Conservation (phyloP, 2,113 vertebrate genomes). For the Carettochelys insculpta region DNA sequence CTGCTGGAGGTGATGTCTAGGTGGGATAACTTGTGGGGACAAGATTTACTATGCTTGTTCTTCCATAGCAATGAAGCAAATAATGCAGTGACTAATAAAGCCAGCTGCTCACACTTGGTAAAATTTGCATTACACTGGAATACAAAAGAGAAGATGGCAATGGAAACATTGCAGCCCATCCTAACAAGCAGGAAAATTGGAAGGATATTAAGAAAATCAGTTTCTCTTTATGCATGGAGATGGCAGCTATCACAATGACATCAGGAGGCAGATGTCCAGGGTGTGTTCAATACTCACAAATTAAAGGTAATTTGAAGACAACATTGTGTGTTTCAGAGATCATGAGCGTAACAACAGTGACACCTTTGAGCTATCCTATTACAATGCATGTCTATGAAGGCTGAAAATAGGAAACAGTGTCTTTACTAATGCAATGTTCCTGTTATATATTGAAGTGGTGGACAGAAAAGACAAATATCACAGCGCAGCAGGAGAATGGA, state of each 20-base stretch:
- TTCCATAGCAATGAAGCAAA: neutral
- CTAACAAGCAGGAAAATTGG: neutral
- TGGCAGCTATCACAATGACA: neutral
- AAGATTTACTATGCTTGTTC: slow-evolving; percentile 11
- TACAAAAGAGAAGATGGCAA: neutral
- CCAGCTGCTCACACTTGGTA: neutral
- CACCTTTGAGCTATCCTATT: neutral
- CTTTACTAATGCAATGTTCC: neutral
- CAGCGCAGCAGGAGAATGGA: neutral
- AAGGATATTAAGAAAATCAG: slow-evolving; percentile 26
- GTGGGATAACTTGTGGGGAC: slow-evolving; percentile 12
- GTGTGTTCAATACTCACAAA: neutral
- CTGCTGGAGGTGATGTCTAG: neutral
- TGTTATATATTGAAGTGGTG: neutral
- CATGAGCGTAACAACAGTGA: slow-evolving; percentile 5
- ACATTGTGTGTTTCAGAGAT: neutral
- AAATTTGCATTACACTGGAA: neutral
- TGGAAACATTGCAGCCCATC: neutral
- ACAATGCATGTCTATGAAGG: neutral
- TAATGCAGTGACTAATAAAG: neutral
- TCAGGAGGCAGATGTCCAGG: neutral
- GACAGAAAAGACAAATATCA: neutral
- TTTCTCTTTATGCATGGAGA: neutral
- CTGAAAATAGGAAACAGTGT: slow-evolving; percentile 1
- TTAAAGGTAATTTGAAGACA: slow-evolving; percentile 38